Base-by-base conservation (phyloP, 1,140 invertebrate species). In the Sipha flava region DNA sequence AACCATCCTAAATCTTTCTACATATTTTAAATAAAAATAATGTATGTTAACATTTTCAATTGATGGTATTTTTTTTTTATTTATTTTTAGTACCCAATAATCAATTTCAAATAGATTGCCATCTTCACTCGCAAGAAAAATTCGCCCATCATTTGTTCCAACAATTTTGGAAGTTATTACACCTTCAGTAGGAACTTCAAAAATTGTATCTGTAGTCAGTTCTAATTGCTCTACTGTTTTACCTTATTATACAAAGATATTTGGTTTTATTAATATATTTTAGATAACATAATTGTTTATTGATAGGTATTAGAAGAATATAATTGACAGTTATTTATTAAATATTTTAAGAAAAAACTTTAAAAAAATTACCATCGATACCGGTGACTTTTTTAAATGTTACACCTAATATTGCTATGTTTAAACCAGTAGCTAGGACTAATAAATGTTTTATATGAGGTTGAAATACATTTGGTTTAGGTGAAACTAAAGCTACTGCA, bases 41-140 rank as follows among this genome's bases (percentile, higher is more conserved):
- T 49, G 9, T 26, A 64, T 37, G 64, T 37, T 43, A 34, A 40
- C 31, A 31, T 1, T 54, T 18, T 37, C n/a, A n/a, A n/a, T n/a
- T n/a, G n/a, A n/a, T n/a, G n/a, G n/a, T n/a, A n/a, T n/a, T n/a
- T n/a, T n/a, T n/a, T n/a, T n/a, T n/a, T n/a, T n/a, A n/a, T n/a
- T n/a, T n/a, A n/a, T n/a, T n/a, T n/a, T n/a, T n/a, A 49, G 82
- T 87, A 94, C 94, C 88, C 96, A 94, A 88, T 99, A 99, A 83
- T 90, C 90, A 82, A 99, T 91, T 90, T 99, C 98, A 89, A 95
- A 98, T 1, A 99, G 86, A 83, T 91, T 94, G 16, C 97, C 96
- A 88, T 99, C 96, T 86, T 92, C 94, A 49, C 94, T 95, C 31
- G 96, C 96, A 84, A 98, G 90, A 85, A 99, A 99, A 82, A 99